These are phyloP conservation scores for Pelochelys cantorii DNA, from an alignment of 2,797 vertebrate genomes.

Conservation along the genomic window DNA sequence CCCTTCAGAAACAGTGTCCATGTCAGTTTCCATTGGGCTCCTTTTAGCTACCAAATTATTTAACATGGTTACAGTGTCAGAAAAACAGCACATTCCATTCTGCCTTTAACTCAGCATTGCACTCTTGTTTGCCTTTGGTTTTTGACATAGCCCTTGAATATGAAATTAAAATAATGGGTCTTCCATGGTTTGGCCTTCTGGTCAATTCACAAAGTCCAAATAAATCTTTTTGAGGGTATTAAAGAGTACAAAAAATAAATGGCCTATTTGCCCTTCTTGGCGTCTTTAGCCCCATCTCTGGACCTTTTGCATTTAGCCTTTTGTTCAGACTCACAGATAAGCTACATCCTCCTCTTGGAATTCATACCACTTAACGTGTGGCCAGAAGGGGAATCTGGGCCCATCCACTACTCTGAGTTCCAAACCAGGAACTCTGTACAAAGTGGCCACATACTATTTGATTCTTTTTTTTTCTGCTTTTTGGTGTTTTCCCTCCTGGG, in stretches of 20 bases:
- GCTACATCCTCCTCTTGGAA: neutral
- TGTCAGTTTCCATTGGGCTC: neutral
- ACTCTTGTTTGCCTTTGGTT: neutral
- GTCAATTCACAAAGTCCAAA: neutral
- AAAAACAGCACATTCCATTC: neutral
- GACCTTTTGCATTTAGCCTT: neutral
- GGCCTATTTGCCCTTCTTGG: neutral
- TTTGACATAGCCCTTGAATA: constrained; percentile 25
- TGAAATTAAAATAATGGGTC: neutral
- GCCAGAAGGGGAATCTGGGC: neutral
- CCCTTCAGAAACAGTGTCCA: neutral
- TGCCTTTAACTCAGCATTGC: neutral
- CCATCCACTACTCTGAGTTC: neutral
- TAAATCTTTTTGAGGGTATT: neutral
- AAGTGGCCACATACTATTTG: neutral
- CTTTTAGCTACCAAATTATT: constrained; percentile 1
- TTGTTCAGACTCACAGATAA: neutral
- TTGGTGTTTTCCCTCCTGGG: neutral
- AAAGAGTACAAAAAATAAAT: neutral
- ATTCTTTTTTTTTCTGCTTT: neutral
- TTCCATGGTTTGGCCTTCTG: neutral
- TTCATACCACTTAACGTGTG: neutral
- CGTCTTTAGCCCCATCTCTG: neutral
- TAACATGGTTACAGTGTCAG: neutral
- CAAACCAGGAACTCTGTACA: too few relatives aligned